These are phyloP conservation scores for Eubucco bourcierii DNA, from an alignment of 2,113 vertebrate genomes.

Conservation along the genomic window DNA sequence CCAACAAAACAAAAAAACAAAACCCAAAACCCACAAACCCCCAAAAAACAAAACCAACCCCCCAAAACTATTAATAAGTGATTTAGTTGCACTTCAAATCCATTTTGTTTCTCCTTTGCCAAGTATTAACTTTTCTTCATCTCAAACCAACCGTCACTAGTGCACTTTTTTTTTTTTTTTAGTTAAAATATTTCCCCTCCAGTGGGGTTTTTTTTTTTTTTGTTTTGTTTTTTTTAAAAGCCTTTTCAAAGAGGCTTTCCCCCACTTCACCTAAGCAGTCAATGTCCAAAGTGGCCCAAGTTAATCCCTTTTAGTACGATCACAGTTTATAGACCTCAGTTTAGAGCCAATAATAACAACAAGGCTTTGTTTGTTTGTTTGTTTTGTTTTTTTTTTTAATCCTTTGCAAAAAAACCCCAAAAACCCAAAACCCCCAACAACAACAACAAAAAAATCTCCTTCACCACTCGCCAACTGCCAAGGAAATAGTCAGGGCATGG, in stretches of 20 bases:
- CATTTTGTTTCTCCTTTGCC: slow-evolving; percentile 73
- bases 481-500: slow-evolving; percentile 81
- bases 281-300: slow-evolving; percentile 87
- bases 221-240: slow-evolving; percentile 7
- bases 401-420: too few species aligned
- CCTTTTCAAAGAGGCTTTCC: slow-evolving; percentile 72
- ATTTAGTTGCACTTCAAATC: slow-evolving; percentile 83
- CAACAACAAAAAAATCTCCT: slow-evolving; percentile 73
- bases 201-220: slow-evolving; percentile 68
- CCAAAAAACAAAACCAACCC: too few species aligned
- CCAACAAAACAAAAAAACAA: too few species aligned
- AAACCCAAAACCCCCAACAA: too few species aligned
- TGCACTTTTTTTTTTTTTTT: slow-evolving; percentile 75
- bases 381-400: too few species aligned
- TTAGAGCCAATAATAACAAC: slow-evolving; percentile 78
- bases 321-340: slow-evolving; percentile 81
- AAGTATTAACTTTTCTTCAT: slow-evolving; percentile 80
- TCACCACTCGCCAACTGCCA: slow-evolving; percentile 79
- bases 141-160: slow-evolving; percentile 77
- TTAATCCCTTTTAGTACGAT: slow-evolving; percentile 91
- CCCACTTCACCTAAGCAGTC: slow-evolving; percentile 86
- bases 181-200: slow-evolving; percentile 85
- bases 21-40: too few species aligned
- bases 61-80: slow-evolving; percentile 82
- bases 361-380: slow-evolving; percentile 64